phyloP scores from a whole-genome alignment of 2,888 invertebrate species.

The Rhopalosiphum nymphaeae region DNA sequence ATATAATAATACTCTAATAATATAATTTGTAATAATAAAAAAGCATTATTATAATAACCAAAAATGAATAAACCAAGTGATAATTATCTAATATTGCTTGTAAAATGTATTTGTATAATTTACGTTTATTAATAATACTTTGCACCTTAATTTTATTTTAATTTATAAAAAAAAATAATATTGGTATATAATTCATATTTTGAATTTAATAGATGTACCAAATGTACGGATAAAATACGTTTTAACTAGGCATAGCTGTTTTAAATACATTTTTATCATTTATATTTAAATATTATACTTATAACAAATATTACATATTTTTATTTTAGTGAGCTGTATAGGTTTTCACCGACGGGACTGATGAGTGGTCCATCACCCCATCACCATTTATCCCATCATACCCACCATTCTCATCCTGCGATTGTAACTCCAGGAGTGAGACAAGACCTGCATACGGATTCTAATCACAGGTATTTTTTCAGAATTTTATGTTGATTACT shows the following conservation, averaged over 20 bases:
- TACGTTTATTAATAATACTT: not conserved
- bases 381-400: conserved; percentile 76
- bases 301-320: conserved; percentile 37
- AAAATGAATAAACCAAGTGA: not conserved
- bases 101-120: not conserved
- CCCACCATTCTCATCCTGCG: conserved; percentile 86
- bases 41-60: not conserved
- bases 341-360: conserved; percentile 90
- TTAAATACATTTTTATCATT: not conserved
- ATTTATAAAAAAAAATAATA: not conserved
- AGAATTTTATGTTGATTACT: conserved; percentile 45
- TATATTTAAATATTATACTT: not conserved
- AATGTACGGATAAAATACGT: not conserved
- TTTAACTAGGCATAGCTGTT: not conserved
- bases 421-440: conserved; percentile 83
- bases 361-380: conserved; percentile 80
- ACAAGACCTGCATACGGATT: conserved; percentile 77
- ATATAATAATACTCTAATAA: not conserved
- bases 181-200: not conserved
- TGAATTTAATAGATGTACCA: not conserved
- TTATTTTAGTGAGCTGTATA: conserved; percentile 75
- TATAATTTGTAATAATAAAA: not conserved
- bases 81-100: not conserved
- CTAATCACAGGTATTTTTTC: conserved; percentile 78
- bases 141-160: not conserved